These are phyloP conservation scores for Plagodis pulveraria DNA, from an alignment of 2,888 invertebrate genomes.

Conservation along the genomic window DNA sequence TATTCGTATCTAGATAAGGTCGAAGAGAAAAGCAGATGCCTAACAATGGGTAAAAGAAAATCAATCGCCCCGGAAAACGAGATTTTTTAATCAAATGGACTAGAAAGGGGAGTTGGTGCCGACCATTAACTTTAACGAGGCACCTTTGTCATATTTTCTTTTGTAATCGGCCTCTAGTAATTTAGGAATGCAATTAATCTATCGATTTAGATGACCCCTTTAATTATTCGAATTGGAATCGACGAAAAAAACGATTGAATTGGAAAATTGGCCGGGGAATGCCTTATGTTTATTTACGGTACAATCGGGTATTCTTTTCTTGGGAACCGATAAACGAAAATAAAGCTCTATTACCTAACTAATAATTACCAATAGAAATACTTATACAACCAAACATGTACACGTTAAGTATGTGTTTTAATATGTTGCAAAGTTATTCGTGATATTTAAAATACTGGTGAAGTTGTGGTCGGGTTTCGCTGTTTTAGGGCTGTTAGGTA, in stretches of 20 bases:
- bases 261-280: neutral
- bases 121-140: slow-evolving; percentile 77
- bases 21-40: slow-evolving; percentile 35
- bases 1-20: slow-evolving; percentile 41
- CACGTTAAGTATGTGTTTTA: too few relatives aligned
- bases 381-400: too few relatives aligned
- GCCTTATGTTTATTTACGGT: neutral
- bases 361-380: too few relatives aligned
- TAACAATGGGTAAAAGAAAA: slow-evolving; percentile 64
- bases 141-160: slow-evolving; percentile 80
- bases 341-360: too few relatives aligned
- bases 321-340: too few relatives aligned
- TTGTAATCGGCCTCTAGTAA: slow-evolving; percentile 60
- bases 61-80: slow-evolving; percentile 72
- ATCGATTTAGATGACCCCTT: slow-evolving; percentile 41
- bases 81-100: slow-evolving; percentile 78
- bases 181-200: slow-evolving; percentile 67
- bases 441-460: too few relatives aligned
- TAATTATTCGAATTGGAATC: slow-evolving; percentile 33
- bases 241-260: slow-evolving; percentile 5
- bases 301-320: too few relatives aligned
- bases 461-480: too few relatives aligned
- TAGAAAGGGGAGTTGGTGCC: slow-evolving; percentile 71
- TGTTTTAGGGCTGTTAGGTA: too few relatives aligned
- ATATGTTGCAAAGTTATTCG: too few relatives aligned